Conservation (phyloP, 35 echinoderm and acorn worm genomes). For the Anneissia japonica region DNA sequence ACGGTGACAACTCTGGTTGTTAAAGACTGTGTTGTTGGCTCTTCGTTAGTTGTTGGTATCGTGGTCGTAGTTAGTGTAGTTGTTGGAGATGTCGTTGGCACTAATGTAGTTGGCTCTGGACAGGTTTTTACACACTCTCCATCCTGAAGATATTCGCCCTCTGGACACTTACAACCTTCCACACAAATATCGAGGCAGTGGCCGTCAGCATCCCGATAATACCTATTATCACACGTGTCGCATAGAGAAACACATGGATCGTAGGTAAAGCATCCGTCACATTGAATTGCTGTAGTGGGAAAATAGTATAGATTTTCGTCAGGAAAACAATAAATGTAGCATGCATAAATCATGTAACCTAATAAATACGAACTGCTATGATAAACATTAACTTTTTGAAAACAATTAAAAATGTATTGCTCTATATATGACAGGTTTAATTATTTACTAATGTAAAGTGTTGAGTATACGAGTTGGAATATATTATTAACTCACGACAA, state of each 20-base stretch:
- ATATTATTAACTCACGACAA: slow-evolving; percentile 68
- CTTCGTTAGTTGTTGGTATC: not conserved
- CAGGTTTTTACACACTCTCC: not conserved
- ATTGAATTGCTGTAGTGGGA: slow-evolving; percentile 61
- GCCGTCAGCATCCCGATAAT: not conserved
- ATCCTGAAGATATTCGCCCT: not conserved
- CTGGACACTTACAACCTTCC: slow-evolving; percentile 8
- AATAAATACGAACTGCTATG: not conserved
- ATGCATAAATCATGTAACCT: not conserved
- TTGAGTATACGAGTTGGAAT: not conserved
- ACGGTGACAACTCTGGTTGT: not conserved
- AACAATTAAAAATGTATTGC: not conserved
- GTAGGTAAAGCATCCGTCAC: slow-evolving; percentile 61
- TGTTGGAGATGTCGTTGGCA: not conserved
- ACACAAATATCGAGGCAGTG: slow-evolving; percentile 1
- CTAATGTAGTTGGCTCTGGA: not conserved
- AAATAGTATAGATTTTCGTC: slow-evolving; percentile 3
- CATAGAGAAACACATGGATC: slow-evolving; percentile 73
- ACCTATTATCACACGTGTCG: not conserved
- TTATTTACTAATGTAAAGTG: not conserved
- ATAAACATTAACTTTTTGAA: not conserved
- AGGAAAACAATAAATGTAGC: not conserved
- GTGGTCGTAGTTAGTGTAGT: not conserved
- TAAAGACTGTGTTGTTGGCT: not conserved
- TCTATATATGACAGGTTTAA: not conserved